phyloP scores from a whole-genome alignment of 2,888 invertebrate species.

The Tipula helvola region DNA sequence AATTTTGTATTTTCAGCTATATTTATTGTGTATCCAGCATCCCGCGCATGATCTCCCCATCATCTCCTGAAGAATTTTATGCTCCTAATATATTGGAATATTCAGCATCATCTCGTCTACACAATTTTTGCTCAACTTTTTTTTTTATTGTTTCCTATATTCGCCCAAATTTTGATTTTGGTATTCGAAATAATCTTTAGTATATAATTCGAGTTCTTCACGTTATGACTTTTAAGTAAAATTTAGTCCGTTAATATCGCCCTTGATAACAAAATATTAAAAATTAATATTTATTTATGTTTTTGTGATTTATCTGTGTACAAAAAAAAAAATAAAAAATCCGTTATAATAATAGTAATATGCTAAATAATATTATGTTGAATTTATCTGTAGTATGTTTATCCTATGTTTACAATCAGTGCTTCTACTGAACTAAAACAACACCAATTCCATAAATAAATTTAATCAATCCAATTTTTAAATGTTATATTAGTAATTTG shows the following conservation, averaged over 20 bases:
- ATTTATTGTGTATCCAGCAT: neutral
- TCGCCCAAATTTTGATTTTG: neutral
- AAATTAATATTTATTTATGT: neutral
- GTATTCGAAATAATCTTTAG: neutral
- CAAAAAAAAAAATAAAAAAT: neutral
- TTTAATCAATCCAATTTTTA: neutral
- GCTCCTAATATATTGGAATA: neutral
- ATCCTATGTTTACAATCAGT: neutral
- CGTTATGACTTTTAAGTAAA: neutral
- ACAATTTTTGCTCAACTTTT: neutral
- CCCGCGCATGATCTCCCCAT: conserved; percentile 7
- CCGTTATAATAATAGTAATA: neutral
- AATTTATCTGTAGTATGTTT: neutral
- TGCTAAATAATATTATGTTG: neutral
- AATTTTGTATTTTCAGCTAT: neutral
- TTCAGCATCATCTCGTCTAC: neutral
- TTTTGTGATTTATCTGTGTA: neutral
- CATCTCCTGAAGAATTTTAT: neutral
- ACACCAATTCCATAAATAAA: neutral
- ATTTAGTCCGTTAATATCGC: neutral
- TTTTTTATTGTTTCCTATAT: neutral
- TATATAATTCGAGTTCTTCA: neutral
- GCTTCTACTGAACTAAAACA: neutral
- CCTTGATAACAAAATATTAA: neutral
- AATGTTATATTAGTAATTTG: neutral